Evolutionary conservation across 2,888 invertebrate species (phyloP), one percentile per base, ranked within the genome.

Genomic region (Stegophylla sp.): DNA sequence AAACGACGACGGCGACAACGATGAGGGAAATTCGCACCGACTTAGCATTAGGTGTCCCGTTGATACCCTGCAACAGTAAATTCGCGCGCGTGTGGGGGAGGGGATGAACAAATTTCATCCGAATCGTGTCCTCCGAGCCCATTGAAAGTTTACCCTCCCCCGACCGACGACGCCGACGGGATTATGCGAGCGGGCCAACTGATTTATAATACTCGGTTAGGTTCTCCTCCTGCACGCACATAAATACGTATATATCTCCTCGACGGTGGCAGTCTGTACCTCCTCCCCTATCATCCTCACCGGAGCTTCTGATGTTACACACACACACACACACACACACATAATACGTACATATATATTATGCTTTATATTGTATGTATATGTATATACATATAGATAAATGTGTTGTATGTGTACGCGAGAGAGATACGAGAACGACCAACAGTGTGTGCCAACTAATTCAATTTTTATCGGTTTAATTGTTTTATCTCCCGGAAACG

Each of bases 401-500:
- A 34, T 34, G 7, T 34, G 7, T n/a, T 34, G 23, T 51, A 13
- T n/a, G 13, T 17, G 43, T 26, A 17, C 59, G 4, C 5, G n/a
- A 59, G n/a, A 20, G 41, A 75, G 34, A 34, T 28, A 51, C 59
- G 23, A 41, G 28, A 53, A 26, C 66, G 56, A 51, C 23, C 9
- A 12, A 15, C 9, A 4, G 17, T 41, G 51, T 41, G 79, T 71
- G 79, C 79, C 71, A 79, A 71, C 61, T 63, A 79, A 69, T 79
- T 79, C 79, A 63, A 79, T 79, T 79, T 79, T 63, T 79, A 79
- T 79, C 79, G 71, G 71, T 79, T 79, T 79, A 79, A 79, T 79
- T 79, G 79, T 69, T 79, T 79, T 69, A 79, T 79, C 77, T 79
- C 17, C 34, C 61, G 79, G 71, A 79, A 79, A 71, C 79, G 71